These are phyloP conservation scores for Sipunculus nudus DNA, from an alignment of 2,888 invertebrate species.

Conservation along the genomic window DNA sequence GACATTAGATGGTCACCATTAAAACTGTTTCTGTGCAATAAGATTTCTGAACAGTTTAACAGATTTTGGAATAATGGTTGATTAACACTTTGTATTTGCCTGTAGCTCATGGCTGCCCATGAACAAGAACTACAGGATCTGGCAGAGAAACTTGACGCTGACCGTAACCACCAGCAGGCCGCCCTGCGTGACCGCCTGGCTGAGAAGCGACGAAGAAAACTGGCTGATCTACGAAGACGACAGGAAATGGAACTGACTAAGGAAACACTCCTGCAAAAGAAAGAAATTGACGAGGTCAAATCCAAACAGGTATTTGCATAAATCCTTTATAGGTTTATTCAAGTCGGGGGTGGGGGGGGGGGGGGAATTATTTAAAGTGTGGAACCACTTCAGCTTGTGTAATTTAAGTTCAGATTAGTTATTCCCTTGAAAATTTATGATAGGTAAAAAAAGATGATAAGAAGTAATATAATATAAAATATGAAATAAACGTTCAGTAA, in stretches of 20 bases:
- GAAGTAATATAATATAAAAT: too few species aligned
- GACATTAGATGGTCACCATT: too few species aligned
- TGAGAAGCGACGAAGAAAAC: slow-evolving; percentile 45
- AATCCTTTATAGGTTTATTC: too few species aligned
- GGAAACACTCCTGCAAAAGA: slow-evolving; percentile 60
- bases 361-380: too few species aligned
- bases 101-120: slow-evolving; percentile 59
- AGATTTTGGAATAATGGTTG: not conserved
- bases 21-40: too few species aligned
- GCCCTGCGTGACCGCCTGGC: slow-evolving; percentile 52
- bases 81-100: not conserved
- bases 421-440: too few species aligned
- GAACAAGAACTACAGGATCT: slow-evolving; percentile 54
- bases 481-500: too few species aligned
- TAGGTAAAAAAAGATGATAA: too few species aligned
- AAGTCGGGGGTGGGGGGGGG: too few species aligned
- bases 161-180: slow-evolving; percentile 51
- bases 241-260: slow-evolving; percentile 59
- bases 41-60: not conserved
- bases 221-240: slow-evolving; percentile 54
- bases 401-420: too few species aligned
- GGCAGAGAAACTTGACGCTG: slow-evolving; percentile 50
- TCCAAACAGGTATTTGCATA: slow-evolving; percentile 51
- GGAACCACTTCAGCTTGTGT: too few species aligned
- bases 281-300: slow-evolving; percentile 58